Evolutionary conservation across 2,113 vertebrate species (phyloP), one percentile per base, ranked within the genome.

Genomic region (Embiotoca jacksoni): DNA sequence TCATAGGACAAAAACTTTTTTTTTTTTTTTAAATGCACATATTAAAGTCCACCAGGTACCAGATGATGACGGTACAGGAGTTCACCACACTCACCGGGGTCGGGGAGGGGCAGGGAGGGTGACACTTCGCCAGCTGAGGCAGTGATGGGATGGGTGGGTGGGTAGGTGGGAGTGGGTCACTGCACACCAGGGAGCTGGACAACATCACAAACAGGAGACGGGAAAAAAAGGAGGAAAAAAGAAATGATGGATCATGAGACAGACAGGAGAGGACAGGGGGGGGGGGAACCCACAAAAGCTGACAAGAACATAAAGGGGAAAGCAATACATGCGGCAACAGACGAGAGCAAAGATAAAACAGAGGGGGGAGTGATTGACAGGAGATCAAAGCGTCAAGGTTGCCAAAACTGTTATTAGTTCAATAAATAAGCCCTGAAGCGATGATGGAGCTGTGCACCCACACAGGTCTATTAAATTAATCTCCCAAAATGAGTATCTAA

Each of bases 11-110:
- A 16, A 41, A 62, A 41, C 23, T 23, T 23, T 46, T 46, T 46
- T 2, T 46, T 46, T 46, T 46, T 46, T 46, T 46, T 46, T 46
- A 53, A 35, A 57, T 46, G 9, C 15, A 13, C 10, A 63, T 13
- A 57, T 33, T 6, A 15, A 31, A 10, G 15, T 55, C 39, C 41
- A 10, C 15, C 14, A 32, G 23, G 14, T 49, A 31, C n/a, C 54
- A 30, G 59, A 50, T 57, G 56, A 80, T 77, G 77, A 75, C 52
- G 70, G 59, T 78, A 78, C 31, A 84, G 74, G 23, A 86, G 70
- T 61, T 62, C 47, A 75, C 81, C 69, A 79, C 59, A 90, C 92
- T 92, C 87, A 92, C 89, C 91, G 35, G 72, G 78, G 78, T 87
- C 76, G 81, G 57, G 62, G 37, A 71, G 60, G 70, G 80, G 56